Percentiles rank a stretch among this genome's conserved stretches.
Conservation (phyloP, 1,140 invertebrate species). For the Aplysia californica region DNA sequence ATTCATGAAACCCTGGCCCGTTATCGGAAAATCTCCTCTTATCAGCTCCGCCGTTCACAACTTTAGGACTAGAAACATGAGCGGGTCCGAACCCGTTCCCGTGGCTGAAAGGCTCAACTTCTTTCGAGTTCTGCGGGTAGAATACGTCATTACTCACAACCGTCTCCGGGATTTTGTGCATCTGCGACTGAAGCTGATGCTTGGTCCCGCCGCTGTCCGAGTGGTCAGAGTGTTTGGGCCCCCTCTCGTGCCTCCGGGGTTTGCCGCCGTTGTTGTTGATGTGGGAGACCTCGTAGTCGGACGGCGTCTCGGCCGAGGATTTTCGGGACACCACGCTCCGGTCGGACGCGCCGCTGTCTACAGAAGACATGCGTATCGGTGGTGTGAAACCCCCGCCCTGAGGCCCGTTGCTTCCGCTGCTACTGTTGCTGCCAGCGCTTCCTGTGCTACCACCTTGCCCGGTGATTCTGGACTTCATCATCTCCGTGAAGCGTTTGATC, state of each 20-base stretch:
- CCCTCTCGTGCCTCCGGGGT: no score
- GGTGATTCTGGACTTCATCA: conserved; percentile 36
- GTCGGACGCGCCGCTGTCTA: conserved; percentile 9
- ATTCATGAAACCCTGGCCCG: neutral
- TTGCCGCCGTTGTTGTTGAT: neutral
- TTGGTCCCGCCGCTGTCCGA: neutral
- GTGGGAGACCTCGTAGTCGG: conserved; percentile 28
- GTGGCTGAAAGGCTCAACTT: neutral
- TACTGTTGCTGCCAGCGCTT: conserved; percentile 13
- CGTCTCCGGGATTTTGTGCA: no score
- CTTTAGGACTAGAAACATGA: no score
- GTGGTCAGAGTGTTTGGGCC: neutral
- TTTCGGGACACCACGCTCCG: conserved; percentile 11
- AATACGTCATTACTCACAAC: no score
- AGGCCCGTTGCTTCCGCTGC: neutral
- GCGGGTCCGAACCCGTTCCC: neutral
- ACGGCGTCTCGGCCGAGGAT: conserved; percentile 14
- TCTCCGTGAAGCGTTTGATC: conserved; percentile 43
- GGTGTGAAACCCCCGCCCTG: conserved; percentile 8
- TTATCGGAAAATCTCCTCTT: no score
- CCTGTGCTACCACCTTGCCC: neutral
- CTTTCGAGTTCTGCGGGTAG: no score
- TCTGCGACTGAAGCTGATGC: neutral
- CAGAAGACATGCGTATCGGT: neutral
- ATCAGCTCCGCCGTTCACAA: no score